A percentile compares a stretch with the other conserved stretches of the same genome.
These are phyloP conservation scores for Seison nebaliae DNA, from an alignment of 1,140 invertebrate genomes.

Conservation along the genomic window DNA sequence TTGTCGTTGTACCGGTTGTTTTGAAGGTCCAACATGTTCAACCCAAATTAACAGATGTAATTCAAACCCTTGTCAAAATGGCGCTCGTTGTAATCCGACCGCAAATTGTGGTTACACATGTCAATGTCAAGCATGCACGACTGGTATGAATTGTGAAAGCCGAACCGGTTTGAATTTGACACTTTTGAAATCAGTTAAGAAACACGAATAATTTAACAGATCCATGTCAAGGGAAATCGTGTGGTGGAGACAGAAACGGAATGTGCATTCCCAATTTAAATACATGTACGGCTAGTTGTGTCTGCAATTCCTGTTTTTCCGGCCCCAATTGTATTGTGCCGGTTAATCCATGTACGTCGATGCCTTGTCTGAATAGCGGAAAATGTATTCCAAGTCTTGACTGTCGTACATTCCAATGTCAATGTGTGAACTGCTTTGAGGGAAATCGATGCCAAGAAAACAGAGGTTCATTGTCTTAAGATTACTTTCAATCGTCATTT, in stretches of 20 bases:
- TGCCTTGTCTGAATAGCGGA: conserved; percentile 14
- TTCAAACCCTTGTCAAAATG: conserved; percentile 11
- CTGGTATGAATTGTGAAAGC: conserved; percentile 13
- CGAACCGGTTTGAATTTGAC: conserved; percentile 8
- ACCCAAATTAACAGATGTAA: conserved; percentile 3
- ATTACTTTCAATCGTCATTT: too few relatives aligned
- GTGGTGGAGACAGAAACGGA: conserved; percentile 16
- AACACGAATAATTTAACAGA: conserved; percentile 16
- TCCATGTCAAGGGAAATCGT: conserved; percentile 7
- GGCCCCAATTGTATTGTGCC: conserved; percentile 1
- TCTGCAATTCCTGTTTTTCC: conserved; percentile 13
- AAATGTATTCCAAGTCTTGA: conserved; percentile 4
- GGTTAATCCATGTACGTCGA: background rate
- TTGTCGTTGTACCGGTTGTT: conserved; percentile 7
- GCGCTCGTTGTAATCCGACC: conserved; percentile 31
- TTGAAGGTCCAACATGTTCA: conserved; percentile 1
- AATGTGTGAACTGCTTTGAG: background rate
- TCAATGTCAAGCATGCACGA: conserved; percentile 11
- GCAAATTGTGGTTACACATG: conserved; percentile 31
- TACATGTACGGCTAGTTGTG: conserved; percentile 13
- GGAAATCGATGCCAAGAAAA: conserved; percentile 14
- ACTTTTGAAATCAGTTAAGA: conserved; percentile 14
- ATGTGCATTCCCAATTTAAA: conserved; percentile 16
- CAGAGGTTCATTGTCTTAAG: too few relatives aligned
- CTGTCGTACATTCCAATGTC: too few relatives aligned